These are phyloP conservation scores for Boloria euphrosyne DNA, from an alignment of 2,888 invertebrate species.

Conservation along the genomic window DNA sequence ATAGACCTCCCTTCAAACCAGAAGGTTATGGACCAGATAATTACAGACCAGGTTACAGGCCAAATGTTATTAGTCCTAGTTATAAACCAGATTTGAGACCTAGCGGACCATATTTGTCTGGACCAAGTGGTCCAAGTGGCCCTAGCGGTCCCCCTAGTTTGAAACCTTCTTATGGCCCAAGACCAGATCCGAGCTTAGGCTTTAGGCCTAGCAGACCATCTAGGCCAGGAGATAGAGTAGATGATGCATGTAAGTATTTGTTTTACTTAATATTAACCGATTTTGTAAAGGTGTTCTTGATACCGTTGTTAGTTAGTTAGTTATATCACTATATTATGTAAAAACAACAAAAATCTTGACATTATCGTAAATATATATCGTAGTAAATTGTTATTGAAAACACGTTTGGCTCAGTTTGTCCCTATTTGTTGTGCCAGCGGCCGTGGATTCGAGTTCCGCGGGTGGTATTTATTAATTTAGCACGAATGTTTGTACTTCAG, in stretches of 20 bases:
- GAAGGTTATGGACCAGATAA: constrained; percentile 33
- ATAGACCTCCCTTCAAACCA: constrained; percentile 11
- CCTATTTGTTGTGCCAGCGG: too few relatives aligned
- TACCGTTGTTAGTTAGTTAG: too few relatives aligned
- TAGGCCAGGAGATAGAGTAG: constrained; percentile 44
- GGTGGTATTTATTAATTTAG: too few relatives aligned
- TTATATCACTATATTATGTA: too few relatives aligned
- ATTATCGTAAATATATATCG: too few relatives aligned
- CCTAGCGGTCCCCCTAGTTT: constrained; percentile 35
- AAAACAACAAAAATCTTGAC: too few relatives aligned
- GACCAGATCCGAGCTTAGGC: constrained; percentile 20
- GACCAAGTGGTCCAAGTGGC: constrained; percentile 6
- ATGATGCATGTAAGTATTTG: constrained; percentile 37
- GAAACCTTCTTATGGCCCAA: constrained; percentile 33
- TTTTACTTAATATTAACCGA: neutral
- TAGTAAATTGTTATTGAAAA: too few relatives aligned
- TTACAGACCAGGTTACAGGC: constrained; percentile 34
- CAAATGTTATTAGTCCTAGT: constrained; percentile 32
- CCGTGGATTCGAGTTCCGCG: too few relatives aligned
- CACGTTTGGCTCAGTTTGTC: too few relatives aligned
- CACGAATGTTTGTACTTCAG: too few relatives aligned
- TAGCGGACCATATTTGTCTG: constrained; percentile 14
- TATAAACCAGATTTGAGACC: constrained; percentile 22
- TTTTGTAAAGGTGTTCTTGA: too few relatives aligned
- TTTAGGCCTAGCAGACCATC: constrained; percentile 45